phyloP scores from a whole-genome alignment of 2,797 vertebrate genomes.

The Holocentrus rufus region DNA sequence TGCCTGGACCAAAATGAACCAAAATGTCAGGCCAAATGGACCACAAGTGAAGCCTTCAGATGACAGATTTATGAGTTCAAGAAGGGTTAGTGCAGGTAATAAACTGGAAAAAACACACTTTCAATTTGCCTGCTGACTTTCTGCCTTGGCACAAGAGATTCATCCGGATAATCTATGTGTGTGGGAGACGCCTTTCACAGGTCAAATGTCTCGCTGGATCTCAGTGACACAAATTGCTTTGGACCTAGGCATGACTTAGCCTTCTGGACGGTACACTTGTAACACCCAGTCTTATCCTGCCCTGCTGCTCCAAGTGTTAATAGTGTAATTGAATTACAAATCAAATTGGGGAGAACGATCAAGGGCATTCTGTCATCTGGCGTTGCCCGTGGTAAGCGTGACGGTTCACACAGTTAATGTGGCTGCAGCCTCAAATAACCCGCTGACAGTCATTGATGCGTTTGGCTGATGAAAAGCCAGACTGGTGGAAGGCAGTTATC shows the following conservation, averaged over 20 bases:
- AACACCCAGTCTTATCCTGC: slow-evolving; percentile 73
- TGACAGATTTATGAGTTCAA: not conserved
- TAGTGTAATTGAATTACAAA: slow-evolving; percentile 76
- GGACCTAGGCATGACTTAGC: slow-evolving; percentile 73
- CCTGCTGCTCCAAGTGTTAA: slow-evolving; percentile 71
- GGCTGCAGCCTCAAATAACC: not conserved
- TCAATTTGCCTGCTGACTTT: not conserved
- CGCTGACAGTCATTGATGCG: not conserved
- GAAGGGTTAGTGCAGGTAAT: not conserved
- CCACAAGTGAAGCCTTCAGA: not conserved
- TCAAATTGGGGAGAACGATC: slow-evolving; percentile 66
- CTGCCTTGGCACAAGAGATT: not conserved
- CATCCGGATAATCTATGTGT: not conserved
- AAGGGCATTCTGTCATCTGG: slow-evolving; percentile 59
- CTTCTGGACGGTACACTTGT: slow-evolving; percentile 68
- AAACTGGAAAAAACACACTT: not conserved
- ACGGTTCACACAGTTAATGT: not conserved
- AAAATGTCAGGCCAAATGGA: too few relatives aligned
- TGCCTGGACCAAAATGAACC: not conserved
- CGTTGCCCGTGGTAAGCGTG: not conserved
- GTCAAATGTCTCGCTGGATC: slow-evolving; percentile 62
- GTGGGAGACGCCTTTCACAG: slow-evolving; percentile 20
- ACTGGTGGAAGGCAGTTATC: not conserved
- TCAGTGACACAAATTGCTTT: slow-evolving; percentile 77
- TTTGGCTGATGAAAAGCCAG: not conserved